These are phyloP conservation scores for Eremobia ochroleuca DNA, from an alignment of 2,888 invertebrate genomes.

Conservation along the genomic window DNA sequence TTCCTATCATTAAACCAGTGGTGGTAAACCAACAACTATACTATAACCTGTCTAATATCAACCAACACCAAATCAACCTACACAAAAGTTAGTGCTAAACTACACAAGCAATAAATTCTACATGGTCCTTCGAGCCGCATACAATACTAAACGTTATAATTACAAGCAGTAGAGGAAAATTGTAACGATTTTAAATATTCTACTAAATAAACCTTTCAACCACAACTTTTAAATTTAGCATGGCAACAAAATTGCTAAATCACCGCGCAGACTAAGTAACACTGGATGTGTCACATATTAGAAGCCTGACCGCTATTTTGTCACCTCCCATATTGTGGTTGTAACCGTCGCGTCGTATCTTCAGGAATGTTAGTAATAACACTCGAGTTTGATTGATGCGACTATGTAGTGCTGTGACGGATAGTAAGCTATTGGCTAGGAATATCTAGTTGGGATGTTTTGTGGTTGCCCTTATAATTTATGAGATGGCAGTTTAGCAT, in stretches of 20 bases:
- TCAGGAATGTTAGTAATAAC: slow-evolving; percentile 64
- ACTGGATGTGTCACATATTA: slow-evolving; percentile 9
- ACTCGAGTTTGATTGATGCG: slow-evolving; percentile 67
- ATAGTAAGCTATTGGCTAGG: slow-evolving; percentile 45
- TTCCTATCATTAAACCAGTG: not conserved
- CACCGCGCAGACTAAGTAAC: slow-evolving; percentile 36
- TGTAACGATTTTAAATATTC: not conserved
- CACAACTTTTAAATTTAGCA: slow-evolving; percentile 25
- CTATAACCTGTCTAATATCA: not conserved
- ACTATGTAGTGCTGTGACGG: slow-evolving; percentile 38
- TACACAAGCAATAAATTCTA: not conserved
- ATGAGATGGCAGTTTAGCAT: not conserved
- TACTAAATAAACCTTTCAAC: not conserved
- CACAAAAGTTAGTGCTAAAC: not conserved
- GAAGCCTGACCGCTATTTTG: not conserved
- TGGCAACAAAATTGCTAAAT: slow-evolving; percentile 44
- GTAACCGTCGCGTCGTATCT: slow-evolving; percentile 19
- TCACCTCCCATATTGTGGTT: slow-evolving; percentile 43
- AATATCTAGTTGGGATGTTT: slow-evolving; percentile 29
- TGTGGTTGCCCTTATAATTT: slow-evolving; percentile 1
- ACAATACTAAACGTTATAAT: too few relatives aligned
- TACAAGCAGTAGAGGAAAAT: not conserved
- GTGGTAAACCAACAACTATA: not conserved
- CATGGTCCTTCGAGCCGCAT: not conserved
- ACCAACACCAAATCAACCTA: not conserved